Evolutionary conservation across 2,888 invertebrate genomes (phyloP), one percentile per base, ranked within the genome.

Genomic region (Drosophila nigricruria): DNA sequence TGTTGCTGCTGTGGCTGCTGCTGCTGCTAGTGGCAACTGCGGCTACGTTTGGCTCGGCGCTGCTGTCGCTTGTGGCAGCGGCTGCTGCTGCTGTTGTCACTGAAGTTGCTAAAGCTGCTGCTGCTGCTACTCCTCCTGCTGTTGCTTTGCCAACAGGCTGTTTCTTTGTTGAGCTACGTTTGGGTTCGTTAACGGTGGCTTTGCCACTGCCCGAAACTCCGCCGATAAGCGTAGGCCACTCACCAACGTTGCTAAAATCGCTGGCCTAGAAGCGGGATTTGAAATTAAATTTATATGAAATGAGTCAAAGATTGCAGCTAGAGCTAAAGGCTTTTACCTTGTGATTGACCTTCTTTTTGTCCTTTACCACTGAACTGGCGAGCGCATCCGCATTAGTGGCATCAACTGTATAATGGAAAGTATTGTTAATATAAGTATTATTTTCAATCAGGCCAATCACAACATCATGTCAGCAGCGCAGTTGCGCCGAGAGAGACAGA

Each of bases 161-260:
- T 76, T 90, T 91, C 72, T 88, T 91, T 60, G 89, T 77, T 70
- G 86, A 80, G 59, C 77, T 79, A 34, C 92, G 91, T 81, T 89
- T 92, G 70, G 88, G 92, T 93, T 91, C 92, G 94, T 94, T 90
- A 63, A 81, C 85, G 60, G 86, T 75, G 93, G 93, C 93, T 91
- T 94, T 94, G 92, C 94, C 94, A 92, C 95, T 95, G 32, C 76
- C 74, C 42, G 86, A 82, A 81, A 83, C 79, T 57, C 84, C 85
- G 82, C 97, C 96, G 80, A 91, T 90, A 38, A 98, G 94, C 81
- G 97, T 96, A 86, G 98, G 98, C 98, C 98, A 98, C 93, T 98
- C 98, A 81, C 96, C 96, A 88, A 96, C 96, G 93, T 97, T 97
- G 79, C 96, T 95, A 93, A 98, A 96, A 93, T 97, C 96, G 92